These are phyloP conservation scores for Cebus imitator DNA, from an alignment of 2,113 vertebrate genomes.

Conservation along the genomic window DNA sequence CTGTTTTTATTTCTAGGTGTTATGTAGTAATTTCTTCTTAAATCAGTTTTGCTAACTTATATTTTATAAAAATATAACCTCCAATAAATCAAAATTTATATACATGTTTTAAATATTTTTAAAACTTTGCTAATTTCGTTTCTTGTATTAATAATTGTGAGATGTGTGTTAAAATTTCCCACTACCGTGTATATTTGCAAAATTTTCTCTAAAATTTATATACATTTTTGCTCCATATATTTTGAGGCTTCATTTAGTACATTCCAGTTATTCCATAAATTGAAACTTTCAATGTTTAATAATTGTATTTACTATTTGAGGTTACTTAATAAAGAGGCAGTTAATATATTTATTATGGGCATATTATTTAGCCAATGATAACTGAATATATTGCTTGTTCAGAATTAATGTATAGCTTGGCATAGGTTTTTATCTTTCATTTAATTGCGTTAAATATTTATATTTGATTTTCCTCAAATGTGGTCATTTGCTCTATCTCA, in stretches of 20 bases:
- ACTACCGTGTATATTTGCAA: neutral
- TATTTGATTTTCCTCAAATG: neutral
- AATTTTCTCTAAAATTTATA: neutral
- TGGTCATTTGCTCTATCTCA: neutral
- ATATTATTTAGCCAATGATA: neutral
- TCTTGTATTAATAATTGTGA: neutral
- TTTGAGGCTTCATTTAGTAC: neutral
- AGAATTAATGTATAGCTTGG: neutral
- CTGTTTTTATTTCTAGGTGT: neutral
- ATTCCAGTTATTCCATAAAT: neutral
- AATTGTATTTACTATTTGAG: neutral
- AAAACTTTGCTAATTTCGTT: neutral
- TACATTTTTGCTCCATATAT: neutral
- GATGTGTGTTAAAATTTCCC: neutral
- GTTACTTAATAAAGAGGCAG: neutral
- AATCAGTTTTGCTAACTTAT: neutral
- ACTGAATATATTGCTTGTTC: neutral
- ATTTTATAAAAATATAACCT: neutral
- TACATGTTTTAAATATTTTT: neutral
- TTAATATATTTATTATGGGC: neutral
- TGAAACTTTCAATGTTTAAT: neutral
- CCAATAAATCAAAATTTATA: neutral
- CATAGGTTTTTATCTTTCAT: neutral
- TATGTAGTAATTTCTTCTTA: neutral
- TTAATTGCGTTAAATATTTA: neutral